Conservation (phyloP, 2,888 invertebrate species). For the Dasysyrphus albostriatus region DNA sequence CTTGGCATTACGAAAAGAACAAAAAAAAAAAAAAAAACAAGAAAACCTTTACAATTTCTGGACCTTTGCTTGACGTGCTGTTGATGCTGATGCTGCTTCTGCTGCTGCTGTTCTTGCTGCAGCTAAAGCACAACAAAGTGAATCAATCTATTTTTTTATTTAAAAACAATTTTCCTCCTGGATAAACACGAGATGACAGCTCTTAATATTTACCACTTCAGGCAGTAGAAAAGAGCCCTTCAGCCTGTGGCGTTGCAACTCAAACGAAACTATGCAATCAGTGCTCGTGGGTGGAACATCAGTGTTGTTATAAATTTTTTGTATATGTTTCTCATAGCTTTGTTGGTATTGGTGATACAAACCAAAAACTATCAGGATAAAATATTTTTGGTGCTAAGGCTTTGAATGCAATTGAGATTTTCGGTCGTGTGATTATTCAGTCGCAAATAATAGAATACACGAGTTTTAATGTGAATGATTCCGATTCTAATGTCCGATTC, state of each 20-base stretch:
- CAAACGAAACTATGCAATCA: conserved; percentile 30
- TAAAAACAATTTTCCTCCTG: conserved; percentile 75
- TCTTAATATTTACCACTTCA: conserved; percentile 71
- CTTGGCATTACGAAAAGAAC: background rate
- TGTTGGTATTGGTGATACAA: too few species aligned
- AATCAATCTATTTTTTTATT: conserved; percentile 75
- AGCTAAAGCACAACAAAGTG: conserved; percentile 62
- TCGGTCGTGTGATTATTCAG: too few species aligned
- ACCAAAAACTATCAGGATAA: too few species aligned
- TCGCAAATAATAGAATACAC: too few species aligned
- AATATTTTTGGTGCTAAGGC: too few species aligned
- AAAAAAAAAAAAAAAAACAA: conserved; percentile 4
- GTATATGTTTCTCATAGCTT: too few species aligned
- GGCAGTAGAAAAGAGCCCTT: conserved; percentile 55
- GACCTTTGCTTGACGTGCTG: conserved; percentile 41
- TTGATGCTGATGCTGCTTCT: background rate
- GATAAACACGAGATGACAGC: conserved; percentile 75
- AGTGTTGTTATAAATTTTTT: conserved; percentile 18
- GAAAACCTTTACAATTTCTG: conserved; percentile 5
- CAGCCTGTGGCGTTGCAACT: conserved; percentile 47
- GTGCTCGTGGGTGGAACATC: background rate
- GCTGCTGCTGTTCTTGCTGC: background rate
- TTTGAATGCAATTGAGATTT: too few species aligned
- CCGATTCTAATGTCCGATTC: too few species aligned
- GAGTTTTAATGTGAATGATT: too few species aligned